Evolutionary conservation across 2,888 invertebrate species (phyloP).

Genomic region (Hydraecia micacea): DNA sequence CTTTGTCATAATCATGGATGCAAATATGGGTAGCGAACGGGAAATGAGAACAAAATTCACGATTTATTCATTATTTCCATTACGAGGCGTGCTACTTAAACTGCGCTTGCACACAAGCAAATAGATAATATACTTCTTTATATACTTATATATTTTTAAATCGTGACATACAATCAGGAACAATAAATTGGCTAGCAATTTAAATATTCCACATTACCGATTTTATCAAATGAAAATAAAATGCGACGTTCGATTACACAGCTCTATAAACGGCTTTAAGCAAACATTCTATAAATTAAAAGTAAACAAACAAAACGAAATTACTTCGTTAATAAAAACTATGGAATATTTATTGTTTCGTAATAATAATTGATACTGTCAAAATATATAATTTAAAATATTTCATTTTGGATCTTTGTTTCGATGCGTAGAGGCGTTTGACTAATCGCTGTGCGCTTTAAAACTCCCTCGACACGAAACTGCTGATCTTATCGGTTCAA

Average conservation of each 20-base stretch:
- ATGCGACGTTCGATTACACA: slow-evolving; percentile 21
- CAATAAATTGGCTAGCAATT: slow-evolving; percentile 50
- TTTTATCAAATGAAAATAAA: slow-evolving; percentile 55
- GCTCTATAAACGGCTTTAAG: slow-evolving; percentile 17
- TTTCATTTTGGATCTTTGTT: slow-evolving; percentile 47
- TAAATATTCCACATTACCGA: slow-evolving; percentile 52
- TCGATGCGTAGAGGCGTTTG: slow-evolving; percentile 51
- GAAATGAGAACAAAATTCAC: slow-evolving; percentile 52
- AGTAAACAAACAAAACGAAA: slow-evolving; percentile 49
- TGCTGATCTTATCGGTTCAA: slow-evolving; percentile 53
- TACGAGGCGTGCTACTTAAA: slow-evolving; percentile 28
- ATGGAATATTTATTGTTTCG: slow-evolving; percentile 52
- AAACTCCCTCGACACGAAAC: slow-evolving; percentile 39
- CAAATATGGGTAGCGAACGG: slow-evolving; percentile 54
- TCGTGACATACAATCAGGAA: slow-evolving; percentile 35
- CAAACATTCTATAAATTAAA: slow-evolving; percentile 58
- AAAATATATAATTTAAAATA: slow-evolving; percentile 46
- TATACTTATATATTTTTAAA: slow-evolving; percentile 30
- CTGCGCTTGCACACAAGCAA: slow-evolving; percentile 18
- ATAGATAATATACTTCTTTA: slow-evolving; percentile 48
- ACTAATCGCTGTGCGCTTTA: slow-evolving; percentile 52
- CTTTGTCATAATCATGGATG: slow-evolving; percentile 60
- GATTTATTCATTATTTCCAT: slow-evolving; percentile 56
- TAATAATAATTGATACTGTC: slow-evolving; percentile 51
- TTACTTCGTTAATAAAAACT: slow-evolving; percentile 43